A percentile compares a stretch with the other conserved stretches of the same genome.
phyloP scores from a whole-genome alignment of 2,797 vertebrate species.

The Cynopterus sphinx region DNA sequence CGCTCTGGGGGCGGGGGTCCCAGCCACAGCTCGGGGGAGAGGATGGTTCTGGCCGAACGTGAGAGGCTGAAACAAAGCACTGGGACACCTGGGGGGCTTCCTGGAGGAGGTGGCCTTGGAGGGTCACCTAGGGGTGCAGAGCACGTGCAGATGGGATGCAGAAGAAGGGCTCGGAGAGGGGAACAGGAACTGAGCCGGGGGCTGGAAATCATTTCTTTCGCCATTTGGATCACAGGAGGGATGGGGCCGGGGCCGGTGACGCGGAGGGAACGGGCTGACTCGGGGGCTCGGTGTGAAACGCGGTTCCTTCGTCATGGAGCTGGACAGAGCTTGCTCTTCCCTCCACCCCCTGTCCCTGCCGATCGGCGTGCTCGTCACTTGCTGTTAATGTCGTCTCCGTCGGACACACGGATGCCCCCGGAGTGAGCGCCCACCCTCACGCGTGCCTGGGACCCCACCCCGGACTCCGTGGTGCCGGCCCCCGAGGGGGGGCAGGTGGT shows the following conservation, averaged over 20 bases:
- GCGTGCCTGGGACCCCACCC: neutral
- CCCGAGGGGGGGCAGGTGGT: neutral
- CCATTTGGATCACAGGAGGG: too few species aligned
- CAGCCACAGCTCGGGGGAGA: neutral
- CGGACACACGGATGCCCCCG: neutral
- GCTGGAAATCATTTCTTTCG: too few species aligned
- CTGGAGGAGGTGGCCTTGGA: neutral
- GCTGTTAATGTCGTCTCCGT: rapidly evolving
- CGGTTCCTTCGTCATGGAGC: neutral
- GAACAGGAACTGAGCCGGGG: rapidly evolving
- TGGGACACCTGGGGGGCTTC: neutral
- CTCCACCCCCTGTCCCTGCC: rapidly evolving
- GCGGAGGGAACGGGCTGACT: rapidly evolving
- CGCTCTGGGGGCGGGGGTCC: neutral
- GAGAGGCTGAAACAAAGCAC: neutral
- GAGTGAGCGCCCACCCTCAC: neutral
- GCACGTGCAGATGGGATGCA: neutral
- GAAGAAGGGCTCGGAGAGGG: neutral
- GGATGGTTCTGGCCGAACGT: neutral
- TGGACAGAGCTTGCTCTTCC: neutral
- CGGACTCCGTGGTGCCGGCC: rapidly evolving
- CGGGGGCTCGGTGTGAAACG: neutral
- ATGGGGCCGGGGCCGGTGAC: too few species aligned
- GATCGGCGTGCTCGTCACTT: rapidly evolving
- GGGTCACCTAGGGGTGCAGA: neutral